These are phyloP conservation scores for Archips xylosteana DNA, from an alignment of 2,888 invertebrate genomes.

Conservation along the genomic window DNA sequence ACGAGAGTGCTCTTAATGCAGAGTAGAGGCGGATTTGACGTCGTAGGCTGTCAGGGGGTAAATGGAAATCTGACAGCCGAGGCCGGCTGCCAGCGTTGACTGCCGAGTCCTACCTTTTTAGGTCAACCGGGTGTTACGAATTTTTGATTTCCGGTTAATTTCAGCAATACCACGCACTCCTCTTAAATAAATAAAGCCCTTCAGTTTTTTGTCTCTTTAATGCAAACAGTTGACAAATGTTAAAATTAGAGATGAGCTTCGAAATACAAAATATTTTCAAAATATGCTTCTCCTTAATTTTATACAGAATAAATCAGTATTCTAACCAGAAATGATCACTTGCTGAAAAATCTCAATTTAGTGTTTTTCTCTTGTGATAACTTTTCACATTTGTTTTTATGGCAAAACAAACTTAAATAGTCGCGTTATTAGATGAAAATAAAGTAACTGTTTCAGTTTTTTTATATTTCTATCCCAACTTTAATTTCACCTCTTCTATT, in stretches of 20 bases:
- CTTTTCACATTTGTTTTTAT: too few species aligned
- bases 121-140: slow-evolving; percentile 57
- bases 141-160: slow-evolving; percentile 2
- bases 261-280: neutral
- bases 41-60: slow-evolving; percentile 72
- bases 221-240: too few species aligned
- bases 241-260: neutral
- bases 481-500: too few species aligned
- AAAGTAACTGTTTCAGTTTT: too few species aligned
- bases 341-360: too few species aligned
- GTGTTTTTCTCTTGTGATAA: too few species aligned
- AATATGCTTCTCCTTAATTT: neutral
- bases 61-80: slow-evolving; percentile 77
- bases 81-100: slow-evolving; percentile 59
- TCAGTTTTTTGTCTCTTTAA: neutral
- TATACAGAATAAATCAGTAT: neutral
- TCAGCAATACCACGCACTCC: neutral
- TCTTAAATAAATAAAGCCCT: neutral
- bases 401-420: too few species aligned
- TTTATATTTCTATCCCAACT: too few species aligned
- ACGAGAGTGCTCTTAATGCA: slow-evolving; percentile 82
- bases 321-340: too few species aligned
- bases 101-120: slow-evolving; percentile 52
- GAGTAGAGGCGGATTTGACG: slow-evolving; percentile 76
- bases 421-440: too few species aligned